Evolutionary conservation across 2,888 invertebrate genomes (phyloP).

Genomic region (Netelia fuscicornis): DNA sequence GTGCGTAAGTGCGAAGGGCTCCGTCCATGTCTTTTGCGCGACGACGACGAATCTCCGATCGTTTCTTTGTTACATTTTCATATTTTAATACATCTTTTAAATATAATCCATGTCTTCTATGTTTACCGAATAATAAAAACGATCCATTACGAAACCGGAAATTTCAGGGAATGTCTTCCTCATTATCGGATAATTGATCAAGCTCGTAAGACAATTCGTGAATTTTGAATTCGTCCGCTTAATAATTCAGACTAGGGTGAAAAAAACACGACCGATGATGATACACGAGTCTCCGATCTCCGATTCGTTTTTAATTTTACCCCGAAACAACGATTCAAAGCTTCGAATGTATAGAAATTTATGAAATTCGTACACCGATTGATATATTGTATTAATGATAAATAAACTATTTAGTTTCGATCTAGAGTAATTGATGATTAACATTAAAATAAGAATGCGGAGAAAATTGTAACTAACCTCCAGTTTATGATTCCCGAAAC

Average conservation of each 20-base stretch:
- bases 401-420: too few species aligned
- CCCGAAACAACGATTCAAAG: too few species aligned
- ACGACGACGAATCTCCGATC: slow-evolving; percentile 36
- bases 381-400: too few species aligned
- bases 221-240: neutral
- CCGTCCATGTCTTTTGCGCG: slow-evolving; percentile 47
- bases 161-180: neutral
- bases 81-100: slow-evolving; percentile 57
- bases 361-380: neutral
- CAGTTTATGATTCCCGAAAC: neutral
- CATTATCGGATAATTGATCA: neutral
- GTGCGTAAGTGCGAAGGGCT: slow-evolving; percentile 36
- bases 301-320: too few species aligned
- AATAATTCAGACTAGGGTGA: neutral
- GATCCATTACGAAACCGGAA: slow-evolving; percentile 34
- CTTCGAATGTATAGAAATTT: too few species aligned
- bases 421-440: neutral
- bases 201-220: neutral
- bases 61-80: slow-evolving; percentile 41
- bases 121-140: slow-evolving; percentile 47
- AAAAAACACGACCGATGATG: too few species aligned
- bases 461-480: neutral
- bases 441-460: neutral
- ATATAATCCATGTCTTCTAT: slow-evolving; percentile 15
- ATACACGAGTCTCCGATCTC: too few species aligned